Evolutionary conservation across 2,797 vertebrate genomes (phyloP).

Genomic region (Galago senegalensis): DNA sequence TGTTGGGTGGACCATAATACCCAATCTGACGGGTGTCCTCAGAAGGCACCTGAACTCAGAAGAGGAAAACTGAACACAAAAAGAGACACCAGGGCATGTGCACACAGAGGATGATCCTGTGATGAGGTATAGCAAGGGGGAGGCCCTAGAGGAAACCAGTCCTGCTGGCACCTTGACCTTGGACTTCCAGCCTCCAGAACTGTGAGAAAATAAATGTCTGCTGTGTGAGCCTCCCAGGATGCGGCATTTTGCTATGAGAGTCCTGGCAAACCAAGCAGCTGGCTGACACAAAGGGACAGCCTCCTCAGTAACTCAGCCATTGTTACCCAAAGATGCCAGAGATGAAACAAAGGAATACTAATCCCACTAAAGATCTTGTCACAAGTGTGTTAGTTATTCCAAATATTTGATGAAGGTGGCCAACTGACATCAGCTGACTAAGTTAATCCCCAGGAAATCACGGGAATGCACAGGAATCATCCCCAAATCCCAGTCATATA

Average conservation of each 20-base stretch:
- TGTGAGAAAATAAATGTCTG: neutral
- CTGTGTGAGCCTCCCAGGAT: neutral
- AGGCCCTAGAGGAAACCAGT: rapidly evolving
- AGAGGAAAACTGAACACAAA: neutral
- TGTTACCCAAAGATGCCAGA: too few relatives aligned
- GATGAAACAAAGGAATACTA: neutral
- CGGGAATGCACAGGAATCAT: neutral
- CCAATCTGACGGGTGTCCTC: neutral
- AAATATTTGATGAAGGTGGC: neutral
- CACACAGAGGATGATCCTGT: rapidly evolving
- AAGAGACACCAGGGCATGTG: rapidly evolving
- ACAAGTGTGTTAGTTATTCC: neutral
- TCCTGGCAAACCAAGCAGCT: neutral
- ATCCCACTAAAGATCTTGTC: neutral
- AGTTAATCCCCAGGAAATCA: neutral
- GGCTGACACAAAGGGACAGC: too few relatives aligned
- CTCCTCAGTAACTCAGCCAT: too few relatives aligned
- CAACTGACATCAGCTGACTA: neutral
- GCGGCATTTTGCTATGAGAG: neutral
- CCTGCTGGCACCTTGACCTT: neutral
- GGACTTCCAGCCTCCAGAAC: neutral
- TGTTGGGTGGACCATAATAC: neutral
- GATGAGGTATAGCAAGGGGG: neutral
- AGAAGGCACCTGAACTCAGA: neutral
- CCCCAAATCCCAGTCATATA: neutral